phyloP scores from a whole-genome alignment of 2,113 vertebrate species.

The Morone saxatilis region DNA sequence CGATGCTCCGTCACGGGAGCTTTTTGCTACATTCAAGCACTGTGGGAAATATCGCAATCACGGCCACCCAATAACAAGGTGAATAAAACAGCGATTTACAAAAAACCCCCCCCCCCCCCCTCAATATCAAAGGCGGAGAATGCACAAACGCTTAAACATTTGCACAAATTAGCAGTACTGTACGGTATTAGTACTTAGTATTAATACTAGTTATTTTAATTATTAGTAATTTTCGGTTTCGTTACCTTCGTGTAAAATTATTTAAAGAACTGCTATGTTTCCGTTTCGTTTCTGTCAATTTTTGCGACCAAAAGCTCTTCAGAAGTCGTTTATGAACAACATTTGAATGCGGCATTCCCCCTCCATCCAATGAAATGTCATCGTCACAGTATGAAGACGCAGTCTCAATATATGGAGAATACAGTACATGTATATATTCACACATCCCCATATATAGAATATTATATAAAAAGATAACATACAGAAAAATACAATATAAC shows the following conservation, averaged over 20 bases:
- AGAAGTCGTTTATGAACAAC: background rate
- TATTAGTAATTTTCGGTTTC: background rate
- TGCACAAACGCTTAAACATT: background rate
- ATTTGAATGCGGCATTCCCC: slow-evolving; percentile 2
- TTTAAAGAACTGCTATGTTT: background rate
- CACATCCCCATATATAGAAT: background rate
- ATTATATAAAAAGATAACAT: background rate
- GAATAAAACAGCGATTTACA: slow-evolving; percentile 8
- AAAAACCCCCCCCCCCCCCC: no score
- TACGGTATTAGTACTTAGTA: no score
- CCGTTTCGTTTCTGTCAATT: background rate
- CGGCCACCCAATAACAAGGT: background rate
- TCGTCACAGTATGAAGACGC: background rate
- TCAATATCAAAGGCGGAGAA: background rate
- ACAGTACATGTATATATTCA: background rate
- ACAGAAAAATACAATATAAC: background rate
- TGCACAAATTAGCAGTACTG: no score
- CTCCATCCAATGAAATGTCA: background rate
- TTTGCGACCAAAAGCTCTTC: background rate
- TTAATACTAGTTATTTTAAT: background rate
- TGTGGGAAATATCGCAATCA: slow-evolving; percentile 34
- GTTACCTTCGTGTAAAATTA: background rate
- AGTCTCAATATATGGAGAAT: background rate
- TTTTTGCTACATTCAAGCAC: slow-evolving; percentile 49
- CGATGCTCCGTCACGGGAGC: slow-evolving; percentile 63